Conservation (phyloP, 2,797 vertebrate genomes). For the Buphagus erythrorhynchus region DNA sequence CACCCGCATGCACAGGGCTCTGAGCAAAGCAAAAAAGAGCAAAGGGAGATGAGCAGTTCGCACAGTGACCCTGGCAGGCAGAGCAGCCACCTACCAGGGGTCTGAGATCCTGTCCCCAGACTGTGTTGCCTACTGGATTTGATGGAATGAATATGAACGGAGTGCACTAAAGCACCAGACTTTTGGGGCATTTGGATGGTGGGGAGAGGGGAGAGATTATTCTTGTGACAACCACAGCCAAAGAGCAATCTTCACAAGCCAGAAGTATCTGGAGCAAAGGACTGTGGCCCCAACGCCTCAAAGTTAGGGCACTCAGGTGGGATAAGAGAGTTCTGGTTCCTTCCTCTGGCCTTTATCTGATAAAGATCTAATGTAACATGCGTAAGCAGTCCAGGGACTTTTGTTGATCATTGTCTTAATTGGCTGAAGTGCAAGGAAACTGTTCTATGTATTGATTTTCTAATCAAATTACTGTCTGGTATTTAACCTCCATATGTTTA, state of each 20-base stretch:
- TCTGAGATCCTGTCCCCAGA: neutral
- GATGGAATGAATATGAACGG: neutral
- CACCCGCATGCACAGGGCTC: accelerated
- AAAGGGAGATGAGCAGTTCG: neutral
- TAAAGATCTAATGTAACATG: neutral
- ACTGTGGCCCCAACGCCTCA: neutral
- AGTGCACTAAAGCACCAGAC: neutral
- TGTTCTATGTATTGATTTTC: slow-evolving; percentile 39
- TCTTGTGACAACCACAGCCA: accelerated
- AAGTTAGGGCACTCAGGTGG: neutral
- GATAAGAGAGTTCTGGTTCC: neutral
- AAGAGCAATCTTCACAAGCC: neutral
- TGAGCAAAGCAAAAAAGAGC: neutral
- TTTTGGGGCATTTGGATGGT: accelerated
- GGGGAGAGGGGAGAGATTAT: neutral
- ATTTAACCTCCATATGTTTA: slow-evolving; percentile 21
- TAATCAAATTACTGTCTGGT: slow-evolving; percentile 22
- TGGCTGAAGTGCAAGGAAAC: slow-evolving; percentile 27
- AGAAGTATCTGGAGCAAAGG: neutral
- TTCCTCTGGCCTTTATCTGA: neutral
- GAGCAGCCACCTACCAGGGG: neutral
- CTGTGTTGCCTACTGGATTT: neutral
- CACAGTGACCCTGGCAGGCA: neutral
- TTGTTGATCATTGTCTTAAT: slow-evolving; percentile 19
- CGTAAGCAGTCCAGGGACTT: neutral